Evolutionary conservation across 1,140 invertebrate genomes (phyloP).

Genomic region (Drosophila navojoa): DNA sequence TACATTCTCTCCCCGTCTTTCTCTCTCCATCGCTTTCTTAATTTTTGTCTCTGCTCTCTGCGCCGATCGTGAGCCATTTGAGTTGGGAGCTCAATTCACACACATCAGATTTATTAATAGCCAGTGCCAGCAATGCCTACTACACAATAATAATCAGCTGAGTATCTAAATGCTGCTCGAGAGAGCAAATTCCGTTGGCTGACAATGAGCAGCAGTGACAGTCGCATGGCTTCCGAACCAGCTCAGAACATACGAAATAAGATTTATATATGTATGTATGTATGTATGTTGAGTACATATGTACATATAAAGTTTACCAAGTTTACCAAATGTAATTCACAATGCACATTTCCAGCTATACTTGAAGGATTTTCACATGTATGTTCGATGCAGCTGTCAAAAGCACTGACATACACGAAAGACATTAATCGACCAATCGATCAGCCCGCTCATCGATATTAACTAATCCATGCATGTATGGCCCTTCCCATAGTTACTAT

Average conservation of each 20-base stretch:
- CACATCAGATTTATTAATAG: conserved; percentile 81
- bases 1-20: background rate
- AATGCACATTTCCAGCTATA: conserved; percentile 34
- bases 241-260: conserved; percentile 20
- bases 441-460: conserved; percentile 26
- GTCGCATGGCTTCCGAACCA: conserved; percentile 73
- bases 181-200: conserved; percentile 56
- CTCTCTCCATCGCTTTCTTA: background rate
- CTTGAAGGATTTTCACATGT: conserved; percentile 16
- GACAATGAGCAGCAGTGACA: conserved; percentile 26
- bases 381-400: background rate
- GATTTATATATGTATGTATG: background rate
- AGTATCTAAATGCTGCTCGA: conserved; percentile 37
- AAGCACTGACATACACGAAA: conserved; percentile 25
- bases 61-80: conserved; percentile 22
- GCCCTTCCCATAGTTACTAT: background rate
- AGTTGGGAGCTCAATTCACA: conserved; percentile 56
- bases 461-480: background rate
- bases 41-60: conserved; percentile 7
- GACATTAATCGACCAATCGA: conserved; percentile 32
- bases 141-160: conserved; percentile 38
- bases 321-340: background rate
- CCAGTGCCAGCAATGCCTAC: conserved; percentile 36
- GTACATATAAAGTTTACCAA: background rate
- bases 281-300: background rate